phyloP scores from a whole-genome alignment of 2,113 vertebrate genomes.

The Sturnira hondurensis region DNA sequence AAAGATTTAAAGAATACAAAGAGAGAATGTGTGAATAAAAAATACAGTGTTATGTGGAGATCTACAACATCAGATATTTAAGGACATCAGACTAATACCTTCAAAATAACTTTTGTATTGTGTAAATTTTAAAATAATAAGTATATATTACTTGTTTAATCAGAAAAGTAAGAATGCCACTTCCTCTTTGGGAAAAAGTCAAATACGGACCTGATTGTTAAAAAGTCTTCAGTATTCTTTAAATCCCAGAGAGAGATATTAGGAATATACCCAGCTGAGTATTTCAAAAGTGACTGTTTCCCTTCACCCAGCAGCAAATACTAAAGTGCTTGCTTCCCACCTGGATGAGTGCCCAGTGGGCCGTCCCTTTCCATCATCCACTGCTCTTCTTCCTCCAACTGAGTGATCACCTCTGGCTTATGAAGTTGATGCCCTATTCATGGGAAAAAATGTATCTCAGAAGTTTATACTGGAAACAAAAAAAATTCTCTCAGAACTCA shows the following conservation, averaged over 20 bases:
- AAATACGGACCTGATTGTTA: not conserved
- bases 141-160: not conserved
- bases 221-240: not conserved
- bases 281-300: not conserved
- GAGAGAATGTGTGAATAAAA: not conserved
- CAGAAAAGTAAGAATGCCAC: not conserved
- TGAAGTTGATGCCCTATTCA: slow-evolving; percentile 41
- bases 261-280: not conserved
- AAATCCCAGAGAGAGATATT: not conserved
- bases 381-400: slow-evolving; percentile 36
- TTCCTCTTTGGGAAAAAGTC: not conserved
- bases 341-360: not conserved
- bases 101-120: not conserved
- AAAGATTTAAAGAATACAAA: not conserved
- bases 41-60: not conserved
- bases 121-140: not conserved
- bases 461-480: not conserved
- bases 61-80: not conserved
- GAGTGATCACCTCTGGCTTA: slow-evolving; percentile 41
- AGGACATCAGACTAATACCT: not conserved
- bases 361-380: not conserved
- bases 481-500: not conserved
- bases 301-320: not conserved
- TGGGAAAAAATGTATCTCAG: not conserved
- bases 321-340: slow-evolving; percentile 15